Evolutionary conservation across 2,797 vertebrate genomes (phyloP), one percentile per base, ranked within the genome.

Genomic region (Etheostoma nigrum): DNA sequence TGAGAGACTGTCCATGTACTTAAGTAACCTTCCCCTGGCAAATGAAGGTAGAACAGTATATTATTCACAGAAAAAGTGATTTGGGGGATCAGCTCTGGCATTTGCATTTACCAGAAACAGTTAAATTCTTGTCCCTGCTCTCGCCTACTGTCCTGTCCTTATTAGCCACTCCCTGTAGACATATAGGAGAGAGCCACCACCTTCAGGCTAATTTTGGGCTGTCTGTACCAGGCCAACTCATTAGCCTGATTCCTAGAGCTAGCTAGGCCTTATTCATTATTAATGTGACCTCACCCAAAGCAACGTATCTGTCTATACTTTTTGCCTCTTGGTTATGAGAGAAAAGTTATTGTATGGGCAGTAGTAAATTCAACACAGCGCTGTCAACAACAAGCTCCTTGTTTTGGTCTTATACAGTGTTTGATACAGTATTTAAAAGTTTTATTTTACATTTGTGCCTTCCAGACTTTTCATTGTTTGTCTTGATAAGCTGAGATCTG

Each of bases 131-230:
- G 67, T 82, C 47, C 45, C 49, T 40, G 49, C 60, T 36, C 5
- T 77, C 9, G 18, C 45, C 67, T 42, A 30, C 54, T 78, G 67
- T 47, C n/a, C 45, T 60, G 73, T 81, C 84, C 80, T 81, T 79
- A 84, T 90, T 82, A 85, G 49, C 76, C 58, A 13, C 74, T 90
- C 88, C 81, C 89, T 79, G 77, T 27, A 78, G 89, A 90, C 78
- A 49, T 85, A 52, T 48, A 82, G n/a, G 23, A 84, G 72, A 70
- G 60, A 81, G 70, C 19, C 47, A 15, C 44, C 8, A 49, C 72
- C 88, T 88, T 76, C 70, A 51, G 82, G 80, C 83, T 87, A 81
- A 89, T 79, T 88, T 84, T 79, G 89, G 81, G 62, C 57, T n/a
- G 16, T 70, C 70, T 83, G 80, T 67, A 81, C 51, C 55, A 36